These are phyloP conservation scores for Trachelus iudaicus DNA, from an alignment of 2,888 invertebrate genomes.

Conservation along the genomic window DNA sequence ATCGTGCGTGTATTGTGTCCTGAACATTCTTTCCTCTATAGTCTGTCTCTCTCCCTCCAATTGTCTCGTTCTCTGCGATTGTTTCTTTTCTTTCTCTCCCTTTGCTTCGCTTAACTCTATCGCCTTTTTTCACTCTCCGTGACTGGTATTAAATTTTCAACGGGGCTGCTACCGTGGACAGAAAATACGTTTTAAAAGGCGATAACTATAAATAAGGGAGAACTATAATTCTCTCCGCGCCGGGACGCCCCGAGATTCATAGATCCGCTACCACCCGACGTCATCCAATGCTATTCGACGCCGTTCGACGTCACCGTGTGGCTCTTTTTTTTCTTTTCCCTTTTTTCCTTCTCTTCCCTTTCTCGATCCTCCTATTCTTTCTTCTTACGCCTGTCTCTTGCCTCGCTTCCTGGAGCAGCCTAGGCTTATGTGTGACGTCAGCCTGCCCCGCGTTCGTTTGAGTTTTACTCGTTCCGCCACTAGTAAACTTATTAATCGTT, in stretches of 20 bases:
- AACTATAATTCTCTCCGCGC: conserved; percentile 24
- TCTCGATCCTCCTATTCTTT: conserved; percentile 7
- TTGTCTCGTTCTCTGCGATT: too few species aligned
- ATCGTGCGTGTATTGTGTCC: too few species aligned
- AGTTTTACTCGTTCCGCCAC: too few species aligned
- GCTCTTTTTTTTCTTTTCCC: neutral
- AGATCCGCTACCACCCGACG: conserved; percentile 15
- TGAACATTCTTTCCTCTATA: too few species aligned
- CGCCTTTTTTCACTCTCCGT: neutral
- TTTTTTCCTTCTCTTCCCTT: too few species aligned
- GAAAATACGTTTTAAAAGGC: conserved; percentile 19
- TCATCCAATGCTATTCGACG: neutral
- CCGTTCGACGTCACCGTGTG: conserved; percentile 8
- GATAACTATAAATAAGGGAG: conserved; percentile 23
- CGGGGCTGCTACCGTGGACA: neutral
- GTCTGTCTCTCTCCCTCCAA: too few species aligned
- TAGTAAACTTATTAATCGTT: too few species aligned
- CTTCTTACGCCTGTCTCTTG: conserved; percentile 4
- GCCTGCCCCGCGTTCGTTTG: too few species aligned
- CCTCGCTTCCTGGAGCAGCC: too few species aligned
- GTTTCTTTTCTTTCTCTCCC: too few species aligned
- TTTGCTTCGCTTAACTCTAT: too few species aligned
- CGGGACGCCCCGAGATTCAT: conserved; percentile 38
- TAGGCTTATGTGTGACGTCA: too few species aligned
- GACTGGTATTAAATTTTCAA: conserved; percentile 13